Evolutionary conservation across 2,888 invertebrate genomes (phyloP).

Genomic region (Xylophagus ater): DNA sequence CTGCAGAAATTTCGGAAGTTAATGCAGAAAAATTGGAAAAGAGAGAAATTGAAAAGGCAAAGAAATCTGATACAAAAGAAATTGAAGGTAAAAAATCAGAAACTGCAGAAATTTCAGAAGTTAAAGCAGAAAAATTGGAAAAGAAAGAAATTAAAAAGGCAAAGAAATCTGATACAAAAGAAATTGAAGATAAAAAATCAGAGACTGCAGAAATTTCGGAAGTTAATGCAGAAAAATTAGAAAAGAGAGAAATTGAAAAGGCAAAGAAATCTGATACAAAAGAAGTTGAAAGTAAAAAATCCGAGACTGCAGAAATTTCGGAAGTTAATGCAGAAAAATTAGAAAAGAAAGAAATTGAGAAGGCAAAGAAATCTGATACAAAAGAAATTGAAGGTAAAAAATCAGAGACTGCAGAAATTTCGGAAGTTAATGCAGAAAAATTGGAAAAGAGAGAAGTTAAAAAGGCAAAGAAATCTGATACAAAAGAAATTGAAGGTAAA

Average conservation of each 20-base stretch:
- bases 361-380: background rate
- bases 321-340: too few species aligned
- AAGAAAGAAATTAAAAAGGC: too few species aligned
- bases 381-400: too few species aligned
- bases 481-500: too few species aligned
- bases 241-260: too few species aligned
- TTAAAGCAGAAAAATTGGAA: background rate
- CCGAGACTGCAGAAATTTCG: constrained; percentile 1
- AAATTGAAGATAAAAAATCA: too few species aligned
- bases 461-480: background rate
- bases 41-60: constrained; percentile 1
- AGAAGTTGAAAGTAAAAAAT: constrained; percentile 6
- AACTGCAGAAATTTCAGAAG: background rate
- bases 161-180: too few species aligned
- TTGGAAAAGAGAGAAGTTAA: background rate
- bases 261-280: too few species aligned
- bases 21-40: constrained; percentile 13
- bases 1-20: constrained; percentile 2
- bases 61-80: constrained; percentile 11
- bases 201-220: background rate
- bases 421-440: too few species aligned
- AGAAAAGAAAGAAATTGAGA: background rate
- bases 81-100: background rate
- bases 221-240: too few species aligned
- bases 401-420: too few species aligned